Conservation (phyloP, 2,113 vertebrate genomes). For the Podiceps cristatus region DNA sequence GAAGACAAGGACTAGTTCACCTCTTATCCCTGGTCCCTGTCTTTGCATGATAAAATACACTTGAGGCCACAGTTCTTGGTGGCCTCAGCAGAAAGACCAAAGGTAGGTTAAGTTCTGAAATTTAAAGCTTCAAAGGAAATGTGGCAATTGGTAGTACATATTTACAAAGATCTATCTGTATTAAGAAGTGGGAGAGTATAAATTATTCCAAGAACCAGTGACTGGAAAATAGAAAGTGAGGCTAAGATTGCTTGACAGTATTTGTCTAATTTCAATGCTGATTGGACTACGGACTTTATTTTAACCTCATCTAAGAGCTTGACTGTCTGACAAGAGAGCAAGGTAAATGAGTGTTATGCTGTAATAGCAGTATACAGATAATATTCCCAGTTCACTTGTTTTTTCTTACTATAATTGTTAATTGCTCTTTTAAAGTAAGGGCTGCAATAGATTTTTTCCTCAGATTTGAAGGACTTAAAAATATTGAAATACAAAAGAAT, state of each 20-base stretch:
- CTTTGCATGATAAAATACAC: neutral
- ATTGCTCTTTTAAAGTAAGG: neutral
- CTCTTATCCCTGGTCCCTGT: neutral
- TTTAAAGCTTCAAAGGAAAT: neutral
- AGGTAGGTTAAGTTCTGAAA: neutral
- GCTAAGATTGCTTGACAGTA: neutral
- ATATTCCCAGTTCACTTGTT: neutral
- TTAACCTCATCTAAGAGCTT: neutral
- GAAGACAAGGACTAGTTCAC: neutral
- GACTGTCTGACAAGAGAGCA: neutral
- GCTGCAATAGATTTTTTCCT: neutral
- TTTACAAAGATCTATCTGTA: neutral
- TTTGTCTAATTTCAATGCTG: neutral
- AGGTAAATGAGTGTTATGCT: neutral
- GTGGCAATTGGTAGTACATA: neutral
- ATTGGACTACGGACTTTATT: neutral
- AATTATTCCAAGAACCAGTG: neutral
- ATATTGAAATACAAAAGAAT: neutral
- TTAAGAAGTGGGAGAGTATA: neutral
- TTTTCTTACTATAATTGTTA: neutral
- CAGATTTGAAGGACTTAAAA: neutral
- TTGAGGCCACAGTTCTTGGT: neutral
- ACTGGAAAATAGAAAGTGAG: neutral
- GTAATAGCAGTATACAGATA: neutral
- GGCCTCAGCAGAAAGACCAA: neutral